Evolutionary conservation across 2,113 vertebrate species (phyloP).

Genomic region (Hippocampus guttulatus): DNA sequence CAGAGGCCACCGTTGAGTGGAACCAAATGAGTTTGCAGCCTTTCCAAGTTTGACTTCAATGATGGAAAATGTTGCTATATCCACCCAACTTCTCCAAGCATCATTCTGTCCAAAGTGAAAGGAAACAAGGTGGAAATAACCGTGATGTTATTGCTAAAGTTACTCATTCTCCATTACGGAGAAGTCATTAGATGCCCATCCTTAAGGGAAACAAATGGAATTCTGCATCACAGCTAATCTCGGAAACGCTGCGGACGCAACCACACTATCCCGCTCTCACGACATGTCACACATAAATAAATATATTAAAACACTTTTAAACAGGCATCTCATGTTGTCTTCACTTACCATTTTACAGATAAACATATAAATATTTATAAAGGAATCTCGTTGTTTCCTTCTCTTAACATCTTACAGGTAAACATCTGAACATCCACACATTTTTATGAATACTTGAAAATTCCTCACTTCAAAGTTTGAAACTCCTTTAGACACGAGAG

Average conservation of each 20-base stretch:
- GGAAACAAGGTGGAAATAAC: neutral
- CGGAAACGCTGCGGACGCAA: slow-evolving; percentile 15
- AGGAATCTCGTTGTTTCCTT: slow-evolving; percentile 40
- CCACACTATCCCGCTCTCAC: slow-evolving; percentile 21
- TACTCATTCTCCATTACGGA: neutral
- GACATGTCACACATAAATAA: slow-evolving; percentile 47
- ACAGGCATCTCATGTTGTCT: slow-evolving; percentile 38
- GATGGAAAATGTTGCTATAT: neutral
- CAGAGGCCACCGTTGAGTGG: neutral
- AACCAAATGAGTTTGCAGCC: neutral
- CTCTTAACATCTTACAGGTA: slow-evolving; percentile 50
- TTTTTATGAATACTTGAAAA: slow-evolving; percentile 62
- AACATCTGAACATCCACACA: slow-evolving; percentile 58
- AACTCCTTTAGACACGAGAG: neutral
- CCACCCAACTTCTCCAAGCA: neutral
- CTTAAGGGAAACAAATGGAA: slow-evolving; percentile 16
- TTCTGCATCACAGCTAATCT: slow-evolving; percentile 8
- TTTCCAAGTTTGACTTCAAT: neutral
- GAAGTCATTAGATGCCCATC: neutral
- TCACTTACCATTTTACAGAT: slow-evolving; percentile 51
- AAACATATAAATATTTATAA: slow-evolving; percentile 52
- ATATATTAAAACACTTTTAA: slow-evolving; percentile 56
- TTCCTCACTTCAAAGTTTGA: slow-evolving; percentile 24
- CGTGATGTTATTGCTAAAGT: neutral
- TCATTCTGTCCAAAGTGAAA: neutral